These are phyloP conservation scores for Austrofundulus limnaeus DNA, from an alignment of 2,113 vertebrate genomes.

Conservation along the genomic window DNA sequence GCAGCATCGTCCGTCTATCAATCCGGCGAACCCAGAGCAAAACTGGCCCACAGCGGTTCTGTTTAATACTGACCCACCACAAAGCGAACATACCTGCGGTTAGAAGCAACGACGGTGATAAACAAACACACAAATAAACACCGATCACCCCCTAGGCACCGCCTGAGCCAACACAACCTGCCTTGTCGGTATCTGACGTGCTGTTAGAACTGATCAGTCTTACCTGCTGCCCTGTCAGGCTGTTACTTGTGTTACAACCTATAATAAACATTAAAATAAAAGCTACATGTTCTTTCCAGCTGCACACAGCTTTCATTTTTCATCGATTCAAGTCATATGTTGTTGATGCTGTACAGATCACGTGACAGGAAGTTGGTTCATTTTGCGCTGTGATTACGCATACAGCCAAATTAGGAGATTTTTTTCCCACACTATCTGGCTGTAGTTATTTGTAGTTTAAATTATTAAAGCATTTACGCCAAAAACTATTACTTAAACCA, in stretches of 20 bases:
- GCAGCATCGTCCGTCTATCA: constrained; percentile 73
- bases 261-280: constrained; percentile 60
- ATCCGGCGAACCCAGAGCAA: constrained; percentile 62
- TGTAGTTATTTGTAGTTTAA: too few relatives aligned
- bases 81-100: constrained; percentile 72
- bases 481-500: not conserved
- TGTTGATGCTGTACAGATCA: constrained; percentile 24
- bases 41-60: constrained; percentile 60
- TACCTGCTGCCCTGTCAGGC: constrained; percentile 64
- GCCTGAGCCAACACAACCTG: not conserved
- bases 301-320: constrained; percentile 71
- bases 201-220: not conserved
- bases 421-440: too few relatives aligned
- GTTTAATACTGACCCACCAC: constrained; percentile 57
- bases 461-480: too few relatives aligned
- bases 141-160: not conserved
- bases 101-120: not conserved
- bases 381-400: constrained; percentile 42
- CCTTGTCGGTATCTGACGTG: not conserved
- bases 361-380: constrained; percentile 51
- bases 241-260: constrained; percentile 40
- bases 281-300: constrained; percentile 21
- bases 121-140: constrained; percentile 19
- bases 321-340: constrained; percentile 66
- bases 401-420: not conserved